phyloP scores from a whole-genome alignment of 2,888 invertebrate species.

The Protonemura montana region DNA sequence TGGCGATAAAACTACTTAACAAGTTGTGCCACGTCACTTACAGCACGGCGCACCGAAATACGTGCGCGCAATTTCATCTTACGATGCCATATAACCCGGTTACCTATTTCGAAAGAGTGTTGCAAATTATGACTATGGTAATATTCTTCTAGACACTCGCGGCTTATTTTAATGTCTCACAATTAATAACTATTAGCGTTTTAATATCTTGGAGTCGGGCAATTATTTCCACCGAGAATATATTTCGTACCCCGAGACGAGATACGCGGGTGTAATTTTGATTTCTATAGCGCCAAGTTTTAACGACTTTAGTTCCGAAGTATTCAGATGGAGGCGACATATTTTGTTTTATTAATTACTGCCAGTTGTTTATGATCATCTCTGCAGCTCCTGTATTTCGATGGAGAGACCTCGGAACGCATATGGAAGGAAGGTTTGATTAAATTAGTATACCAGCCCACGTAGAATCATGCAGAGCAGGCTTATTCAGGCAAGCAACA shows the following conservation, averaged over 20 bases:
- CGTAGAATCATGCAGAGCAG: not conserved
- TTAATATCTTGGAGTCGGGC: constrained; percentile 32
- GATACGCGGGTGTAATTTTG: constrained; percentile 34
- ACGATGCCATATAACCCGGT: not conserved
- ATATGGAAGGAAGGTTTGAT: not conserved
- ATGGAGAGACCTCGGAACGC: not conserved
- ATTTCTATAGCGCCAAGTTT: constrained; percentile 33
- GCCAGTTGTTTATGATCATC: constrained; percentile 32
- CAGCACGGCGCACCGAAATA: not conserved
- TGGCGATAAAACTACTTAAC: constrained; percentile 29
- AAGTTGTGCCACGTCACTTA: constrained; percentile 14
- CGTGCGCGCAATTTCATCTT: not conserved
- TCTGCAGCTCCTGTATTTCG: constrained; percentile 2
- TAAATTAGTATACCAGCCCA: constrained; percentile 1
- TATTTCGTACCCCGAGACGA: constrained; percentile 26
- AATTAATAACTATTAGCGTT: constrained; percentile 41
- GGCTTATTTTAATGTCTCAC: constrained; percentile 39
- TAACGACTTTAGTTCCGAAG: constrained; percentile 33
- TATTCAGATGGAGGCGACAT: constrained; percentile 29
- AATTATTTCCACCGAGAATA: constrained; percentile 28
- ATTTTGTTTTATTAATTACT: constrained; percentile 37
- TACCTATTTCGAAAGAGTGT: constrained; percentile 17
- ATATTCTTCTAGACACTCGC: constrained; percentile 26
- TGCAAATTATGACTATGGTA: constrained; percentile 36
- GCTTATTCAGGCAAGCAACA: not conserved